These are phyloP conservation scores for Synanthedon myopaeformis DNA, from an alignment of 2,888 invertebrate species.

Conservation along the genomic window DNA sequence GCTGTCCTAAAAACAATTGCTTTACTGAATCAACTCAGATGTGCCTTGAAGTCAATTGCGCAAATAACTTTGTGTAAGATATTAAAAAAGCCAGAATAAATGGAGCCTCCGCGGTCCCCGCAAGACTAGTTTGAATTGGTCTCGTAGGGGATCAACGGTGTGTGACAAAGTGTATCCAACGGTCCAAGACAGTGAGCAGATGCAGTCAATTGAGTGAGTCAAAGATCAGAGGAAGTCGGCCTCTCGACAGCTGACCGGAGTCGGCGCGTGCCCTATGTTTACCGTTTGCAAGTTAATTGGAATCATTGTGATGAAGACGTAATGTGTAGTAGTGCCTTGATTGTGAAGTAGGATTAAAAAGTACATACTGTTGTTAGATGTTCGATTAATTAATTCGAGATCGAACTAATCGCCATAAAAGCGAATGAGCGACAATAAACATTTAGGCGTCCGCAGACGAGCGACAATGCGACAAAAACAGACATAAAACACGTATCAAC, in stretches of 20 bases:
- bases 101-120: conserved; percentile 20
- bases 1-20: conserved; percentile 6
- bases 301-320: too few relatives aligned
- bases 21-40: neutral
- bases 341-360: too few relatives aligned
- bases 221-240: conserved; percentile 67
- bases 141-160: too few relatives aligned
- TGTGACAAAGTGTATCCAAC: conserved; percentile 5
- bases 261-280: conserved; percentile 32
- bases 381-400: neutral
- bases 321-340: too few relatives aligned
- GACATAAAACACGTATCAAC: conserved; percentile 41
- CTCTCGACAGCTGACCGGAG: conserved; percentile 25
- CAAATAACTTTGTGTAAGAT: conserved; percentile 13
- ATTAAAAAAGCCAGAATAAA: conserved; percentile 20
- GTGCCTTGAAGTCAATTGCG: conserved; percentile 10
- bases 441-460: conserved; percentile 9
- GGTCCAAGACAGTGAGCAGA: conserved; percentile 42
- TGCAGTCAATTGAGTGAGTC: conserved; percentile 61
- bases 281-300: neutral
- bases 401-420: conserved; percentile 1
- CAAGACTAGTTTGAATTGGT: neutral
- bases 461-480: conserved; percentile 27
- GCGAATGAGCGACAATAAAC: conserved; percentile 2
- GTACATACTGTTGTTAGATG: too few relatives aligned